Evolutionary conservation across 2,113 vertebrate genomes (phyloP).

Genomic region (Lophotis ruficrista): DNA sequence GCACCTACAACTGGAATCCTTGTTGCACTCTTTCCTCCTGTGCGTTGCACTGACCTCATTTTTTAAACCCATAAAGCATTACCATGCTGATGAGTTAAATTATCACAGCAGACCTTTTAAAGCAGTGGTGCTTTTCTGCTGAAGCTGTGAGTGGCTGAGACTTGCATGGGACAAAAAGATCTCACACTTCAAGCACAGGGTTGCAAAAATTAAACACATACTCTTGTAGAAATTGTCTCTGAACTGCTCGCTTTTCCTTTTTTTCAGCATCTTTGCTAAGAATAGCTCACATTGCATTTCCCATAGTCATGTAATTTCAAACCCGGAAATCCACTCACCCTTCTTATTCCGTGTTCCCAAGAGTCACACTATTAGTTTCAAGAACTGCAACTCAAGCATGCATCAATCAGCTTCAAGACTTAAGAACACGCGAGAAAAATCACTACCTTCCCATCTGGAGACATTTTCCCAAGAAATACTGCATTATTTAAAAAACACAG

Average conservation of each 20-base stretch:
- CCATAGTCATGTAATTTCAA: constrained; percentile 13
- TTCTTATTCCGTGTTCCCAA: constrained; percentile 47
- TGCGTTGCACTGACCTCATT: constrained; percentile 1
- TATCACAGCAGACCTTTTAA: constrained; percentile 24
- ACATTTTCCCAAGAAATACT: not conserved
- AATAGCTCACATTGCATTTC: constrained; percentile 38
- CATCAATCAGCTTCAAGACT: constrained; percentile 39
- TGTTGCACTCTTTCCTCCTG: not conserved
- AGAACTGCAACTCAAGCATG: constrained; percentile 23
- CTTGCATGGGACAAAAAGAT: constrained; percentile 41
- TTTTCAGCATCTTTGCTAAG: constrained; percentile 55
- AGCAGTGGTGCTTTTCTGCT: constrained; percentile 15
- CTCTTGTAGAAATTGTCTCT: constrained; percentile 23
- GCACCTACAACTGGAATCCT: not conserved
- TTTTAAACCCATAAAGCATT: constrained; percentile 26
- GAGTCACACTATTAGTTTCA: constrained; percentile 35
- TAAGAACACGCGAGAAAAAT: not conserved
- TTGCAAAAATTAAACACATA: constrained; percentile 66
- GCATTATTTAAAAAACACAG: not conserved
- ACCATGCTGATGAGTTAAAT: constrained; percentile 36
- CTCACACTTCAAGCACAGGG: not conserved
- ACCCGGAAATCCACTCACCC: constrained; percentile 40
- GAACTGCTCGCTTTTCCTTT: constrained; percentile 49
- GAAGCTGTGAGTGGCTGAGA: constrained; percentile 37
- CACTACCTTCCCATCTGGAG: not conserved